A percentile compares a stretch with the other conserved stretches of the same genome.
Conservation (phyloP, 1,140 invertebrate genomes). For the Pseudomyrmex cubaensis region DNA sequence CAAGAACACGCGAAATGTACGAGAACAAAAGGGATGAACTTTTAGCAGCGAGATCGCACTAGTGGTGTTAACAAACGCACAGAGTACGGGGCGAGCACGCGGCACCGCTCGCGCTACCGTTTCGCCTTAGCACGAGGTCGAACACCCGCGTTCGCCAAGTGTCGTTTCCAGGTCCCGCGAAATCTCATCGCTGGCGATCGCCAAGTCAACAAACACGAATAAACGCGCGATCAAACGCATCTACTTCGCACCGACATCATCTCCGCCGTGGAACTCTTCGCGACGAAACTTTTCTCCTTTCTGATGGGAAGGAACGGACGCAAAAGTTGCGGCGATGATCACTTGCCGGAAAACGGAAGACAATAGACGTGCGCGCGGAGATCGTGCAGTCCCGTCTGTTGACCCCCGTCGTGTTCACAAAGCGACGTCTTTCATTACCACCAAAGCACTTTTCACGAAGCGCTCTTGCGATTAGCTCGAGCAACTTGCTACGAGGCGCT, state of each 20-base stretch:
- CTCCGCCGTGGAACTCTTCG: neutral
- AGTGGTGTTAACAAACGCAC: too few species aligned
- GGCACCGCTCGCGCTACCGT: conserved; percentile 24
- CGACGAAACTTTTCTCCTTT: neutral
- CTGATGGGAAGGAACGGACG: too few species aligned
- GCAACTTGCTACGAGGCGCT: too few species aligned
- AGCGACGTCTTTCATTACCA: too few species aligned
- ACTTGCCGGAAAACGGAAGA: too few species aligned
- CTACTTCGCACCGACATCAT: neutral
- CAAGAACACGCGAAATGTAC: neutral
- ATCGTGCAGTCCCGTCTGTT: too few species aligned
- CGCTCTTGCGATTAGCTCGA: too few species aligned
- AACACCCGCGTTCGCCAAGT: conserved; percentile 70
- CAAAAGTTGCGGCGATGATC: too few species aligned
- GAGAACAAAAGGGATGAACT: neutral
- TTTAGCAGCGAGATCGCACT: neutral
- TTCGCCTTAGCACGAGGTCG: conserved; percentile 65
- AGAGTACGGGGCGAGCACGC: neutral
- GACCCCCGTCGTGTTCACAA: too few species aligned
- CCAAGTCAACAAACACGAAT: neutral
- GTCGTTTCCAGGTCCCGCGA: conserved; percentile 77
- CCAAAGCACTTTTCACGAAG: too few species aligned
- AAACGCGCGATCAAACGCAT: neutral
- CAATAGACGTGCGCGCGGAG: too few species aligned
- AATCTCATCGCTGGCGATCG: conserved; percentile 65